Percentiles rank a stretch among this genome's conserved stretches.
These are phyloP conservation scores for Paramacrobiotus metropolitanus DNA, from an alignment of 1,140 invertebrate genomes.

Conservation along the genomic window DNA sequence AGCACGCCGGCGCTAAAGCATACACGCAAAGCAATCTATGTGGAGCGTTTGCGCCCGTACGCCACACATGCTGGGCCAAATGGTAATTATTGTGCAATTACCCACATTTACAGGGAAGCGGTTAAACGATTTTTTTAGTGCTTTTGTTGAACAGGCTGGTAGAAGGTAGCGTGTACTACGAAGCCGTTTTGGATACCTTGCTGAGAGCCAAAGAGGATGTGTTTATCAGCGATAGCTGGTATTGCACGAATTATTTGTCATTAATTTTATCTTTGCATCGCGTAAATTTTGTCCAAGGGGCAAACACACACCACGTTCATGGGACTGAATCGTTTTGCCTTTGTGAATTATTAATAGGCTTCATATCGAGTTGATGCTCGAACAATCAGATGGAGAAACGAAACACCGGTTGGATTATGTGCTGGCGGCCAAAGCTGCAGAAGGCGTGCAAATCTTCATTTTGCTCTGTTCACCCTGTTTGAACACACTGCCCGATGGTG, in stretches of 20 bases:
- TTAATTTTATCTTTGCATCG: neutral
- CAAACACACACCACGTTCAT: too few relatives aligned
- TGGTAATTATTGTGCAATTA: constrained; percentile 26
- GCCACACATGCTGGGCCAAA: constrained; percentile 34
- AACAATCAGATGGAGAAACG: constrained; percentile 80
- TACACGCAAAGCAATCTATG: constrained; percentile 51
- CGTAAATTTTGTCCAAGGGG: too few relatives aligned
- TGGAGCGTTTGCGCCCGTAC: constrained; percentile 55
- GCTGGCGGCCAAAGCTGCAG: constrained; percentile 60
- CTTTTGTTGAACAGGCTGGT: constrained; percentile 33
- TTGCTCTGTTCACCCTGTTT: constrained; percentile 70
- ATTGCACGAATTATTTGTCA: neutral
- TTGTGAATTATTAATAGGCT: too few relatives aligned
- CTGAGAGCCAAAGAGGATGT: constrained; percentile 75
- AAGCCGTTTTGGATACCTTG: constrained; percentile 61
- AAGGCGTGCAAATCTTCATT: constrained; percentile 73
- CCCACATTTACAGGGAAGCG: neutral
- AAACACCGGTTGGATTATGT: constrained; percentile 52
- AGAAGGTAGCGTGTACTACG: constrained; percentile 63
- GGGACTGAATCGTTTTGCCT: too few relatives aligned
- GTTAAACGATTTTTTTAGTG: neutral
- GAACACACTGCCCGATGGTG: constrained; percentile 48
- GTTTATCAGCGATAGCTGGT: constrained; percentile 88
- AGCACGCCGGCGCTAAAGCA: constrained; percentile 29
- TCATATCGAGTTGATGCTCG: constrained; percentile 40